Evolutionary conservation across 2,888 invertebrate species (phyloP).

Genomic region (Drosophila robusta): DNA sequence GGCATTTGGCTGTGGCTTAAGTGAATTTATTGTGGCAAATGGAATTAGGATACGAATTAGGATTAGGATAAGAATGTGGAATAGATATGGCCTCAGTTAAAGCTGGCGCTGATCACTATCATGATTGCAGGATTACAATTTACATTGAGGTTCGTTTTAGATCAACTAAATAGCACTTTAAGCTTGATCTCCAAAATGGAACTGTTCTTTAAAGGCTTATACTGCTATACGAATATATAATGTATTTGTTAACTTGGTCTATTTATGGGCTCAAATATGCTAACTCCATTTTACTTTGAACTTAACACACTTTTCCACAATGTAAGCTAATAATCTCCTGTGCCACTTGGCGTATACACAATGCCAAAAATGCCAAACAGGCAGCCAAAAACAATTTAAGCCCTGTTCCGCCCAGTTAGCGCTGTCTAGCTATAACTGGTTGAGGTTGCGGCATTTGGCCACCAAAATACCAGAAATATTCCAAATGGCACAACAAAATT

Average conservation of each 20-base stretch:
- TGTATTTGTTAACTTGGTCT: background rate
- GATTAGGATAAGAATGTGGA: background rate
- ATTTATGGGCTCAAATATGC: background rate
- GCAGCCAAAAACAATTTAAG: conserved; percentile 21
- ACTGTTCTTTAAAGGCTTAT: too few species aligned
- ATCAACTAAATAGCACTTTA: too few species aligned
- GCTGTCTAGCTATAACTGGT: conserved; percentile 14
- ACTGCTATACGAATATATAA: too few species aligned
- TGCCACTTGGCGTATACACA: conserved; percentile 17
- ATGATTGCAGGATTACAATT: background rate
- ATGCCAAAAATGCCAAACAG: conserved; percentile 29
- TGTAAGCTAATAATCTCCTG: conserved; percentile 3
- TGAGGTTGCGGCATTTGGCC: conserved; percentile 34
- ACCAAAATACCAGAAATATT: conserved; percentile 47
- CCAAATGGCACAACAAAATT: conserved; percentile 24
- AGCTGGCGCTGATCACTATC: background rate
- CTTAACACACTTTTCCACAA: background rate
- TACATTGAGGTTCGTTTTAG: too few species aligned
- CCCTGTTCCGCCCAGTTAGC: conserved; percentile 16
- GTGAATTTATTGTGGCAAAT: conserved; percentile 51
- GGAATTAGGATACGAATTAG: conserved; percentile 26
- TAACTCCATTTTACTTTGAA: background rate
- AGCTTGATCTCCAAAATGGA: too few species aligned
- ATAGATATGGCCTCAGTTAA: conserved; percentile 1
- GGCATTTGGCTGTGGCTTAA: conserved; percentile 61